Evolutionary conservation across 2,113 vertebrate species (phyloP).

Genomic region (Nothocercus julius): DNA sequence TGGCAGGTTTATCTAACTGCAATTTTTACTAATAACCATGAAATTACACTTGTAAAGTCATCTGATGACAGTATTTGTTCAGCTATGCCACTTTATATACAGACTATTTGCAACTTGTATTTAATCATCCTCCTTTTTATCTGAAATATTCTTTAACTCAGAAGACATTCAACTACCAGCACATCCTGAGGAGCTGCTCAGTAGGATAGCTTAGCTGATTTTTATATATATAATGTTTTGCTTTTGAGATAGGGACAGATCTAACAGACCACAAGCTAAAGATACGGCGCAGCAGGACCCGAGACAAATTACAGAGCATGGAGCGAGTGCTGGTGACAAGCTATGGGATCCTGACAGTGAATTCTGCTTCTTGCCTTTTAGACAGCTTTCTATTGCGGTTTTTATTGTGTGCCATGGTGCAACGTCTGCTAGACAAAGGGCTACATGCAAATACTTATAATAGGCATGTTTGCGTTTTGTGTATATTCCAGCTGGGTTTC

Average conservation of each 20-base stretch:
- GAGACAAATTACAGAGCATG: rapidly evolving
- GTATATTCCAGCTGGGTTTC: not conserved
- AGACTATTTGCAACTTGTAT: not conserved
- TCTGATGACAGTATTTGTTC: not conserved
- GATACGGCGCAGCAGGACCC: too few species aligned
- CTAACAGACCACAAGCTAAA: not conserved
- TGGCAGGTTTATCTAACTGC: not conserved
- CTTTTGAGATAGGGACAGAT: not conserved
- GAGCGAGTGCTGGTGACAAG: rapidly evolving
- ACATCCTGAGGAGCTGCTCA: not conserved
- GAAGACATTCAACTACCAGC: not conserved
- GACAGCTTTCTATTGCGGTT: not conserved
- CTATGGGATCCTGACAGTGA: not conserved
- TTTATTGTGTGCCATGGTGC: not conserved
- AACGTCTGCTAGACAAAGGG: not conserved
- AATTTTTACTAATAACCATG: not conserved
- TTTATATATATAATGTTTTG: not conserved
- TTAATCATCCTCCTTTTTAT: not conserved
- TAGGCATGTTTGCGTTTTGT: not conserved
- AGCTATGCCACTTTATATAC: not conserved
- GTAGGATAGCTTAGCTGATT: not conserved
- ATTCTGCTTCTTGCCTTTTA: not conserved
- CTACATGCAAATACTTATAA: not conserved
- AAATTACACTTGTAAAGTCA: not conserved
- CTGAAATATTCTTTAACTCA: not conserved